Base-by-base conservation (phyloP, 2,113 vertebrate species). In the Muntiacus reevesi region DNA sequence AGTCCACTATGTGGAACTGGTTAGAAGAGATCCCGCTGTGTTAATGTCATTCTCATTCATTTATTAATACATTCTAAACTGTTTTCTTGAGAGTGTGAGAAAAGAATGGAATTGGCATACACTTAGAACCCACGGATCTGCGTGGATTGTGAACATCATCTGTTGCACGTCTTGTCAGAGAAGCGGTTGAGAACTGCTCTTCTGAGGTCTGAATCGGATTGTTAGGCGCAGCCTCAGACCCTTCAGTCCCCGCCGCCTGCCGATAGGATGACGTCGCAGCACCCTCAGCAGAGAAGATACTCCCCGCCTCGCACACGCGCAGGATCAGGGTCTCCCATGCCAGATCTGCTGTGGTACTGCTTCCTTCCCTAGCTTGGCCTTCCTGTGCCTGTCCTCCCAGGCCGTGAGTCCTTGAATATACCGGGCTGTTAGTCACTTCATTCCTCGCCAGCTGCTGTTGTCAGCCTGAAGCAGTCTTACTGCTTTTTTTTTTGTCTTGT, bases 231-330 rank as follows among this genome's bases (percentile, higher is more conserved):
- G 64, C 54, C 54, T 86, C 36, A 62, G 16, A 45, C 28, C n/a
- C 47, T 43, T 91, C 67, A 4, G 3, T 36, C 28, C 43, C 67
- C 64, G 30, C 40, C 2, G 0, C 15, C 28, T 55, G 47, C 67
- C 9, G 28, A 14, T 17, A 30, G 57, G 59, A 6, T 55, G 43
- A 28, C 27, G 57, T 64, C 45, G 54, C 15, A 47, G 82, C 8
- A 0, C 47, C 88, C 36, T 64, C 36, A 30, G 67, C 13, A 28
- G 76, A 47, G 5, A 14, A 95, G 81, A 15, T 45, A 15, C 23
- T 40, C 12, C n/a, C 15, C 64, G 11, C 36, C 16, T 17, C 0
- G 1, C 21, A 55, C 23, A 30, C 6, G 2, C 23, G 50, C 25
- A 28, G 81, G 79, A 28, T 55, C 6, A 78, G 47, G 43, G 28